phyloP scores from a whole-genome alignment of 2,797 vertebrate genomes.

The Anomalospiza imberbis region DNA sequence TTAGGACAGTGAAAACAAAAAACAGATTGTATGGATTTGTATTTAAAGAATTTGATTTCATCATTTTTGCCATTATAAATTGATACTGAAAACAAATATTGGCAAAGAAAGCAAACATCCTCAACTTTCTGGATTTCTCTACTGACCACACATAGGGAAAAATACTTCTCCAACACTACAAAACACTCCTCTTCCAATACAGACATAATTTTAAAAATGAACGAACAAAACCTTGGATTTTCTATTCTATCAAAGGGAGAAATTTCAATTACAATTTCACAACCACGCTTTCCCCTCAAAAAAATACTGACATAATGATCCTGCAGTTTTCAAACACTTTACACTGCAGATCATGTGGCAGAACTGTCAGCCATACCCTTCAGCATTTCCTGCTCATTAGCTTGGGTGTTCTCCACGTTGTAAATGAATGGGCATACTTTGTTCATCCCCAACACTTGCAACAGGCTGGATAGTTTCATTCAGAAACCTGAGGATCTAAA shows the following conservation, averaged over 20 bases:
- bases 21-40: not conserved
- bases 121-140: not conserved
- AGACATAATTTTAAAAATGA: not conserved
- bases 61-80: not conserved
- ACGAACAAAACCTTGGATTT: not conserved
- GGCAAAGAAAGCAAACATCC: not conserved
- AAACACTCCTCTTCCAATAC: not conserved
- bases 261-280: not conserved
- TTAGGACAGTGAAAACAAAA: conserved; percentile 16
- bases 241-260: not conserved
- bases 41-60: not conserved
- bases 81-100: not conserved
- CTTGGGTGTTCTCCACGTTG: not conserved
- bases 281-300: not conserved
- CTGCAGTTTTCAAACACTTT: not conserved
- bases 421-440: not conserved
- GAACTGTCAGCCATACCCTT: not conserved
- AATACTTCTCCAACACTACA: not conserved
- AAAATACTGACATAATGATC: not conserved
- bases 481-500: not conserved
- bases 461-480: not conserved
- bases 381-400: not conserved
- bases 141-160: not conserved
- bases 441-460: not conserved
- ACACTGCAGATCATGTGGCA: not conserved